Evolutionary conservation across 2,113 vertebrate species (phyloP).

Genomic region (Campylomormyrus numenius): DNA sequence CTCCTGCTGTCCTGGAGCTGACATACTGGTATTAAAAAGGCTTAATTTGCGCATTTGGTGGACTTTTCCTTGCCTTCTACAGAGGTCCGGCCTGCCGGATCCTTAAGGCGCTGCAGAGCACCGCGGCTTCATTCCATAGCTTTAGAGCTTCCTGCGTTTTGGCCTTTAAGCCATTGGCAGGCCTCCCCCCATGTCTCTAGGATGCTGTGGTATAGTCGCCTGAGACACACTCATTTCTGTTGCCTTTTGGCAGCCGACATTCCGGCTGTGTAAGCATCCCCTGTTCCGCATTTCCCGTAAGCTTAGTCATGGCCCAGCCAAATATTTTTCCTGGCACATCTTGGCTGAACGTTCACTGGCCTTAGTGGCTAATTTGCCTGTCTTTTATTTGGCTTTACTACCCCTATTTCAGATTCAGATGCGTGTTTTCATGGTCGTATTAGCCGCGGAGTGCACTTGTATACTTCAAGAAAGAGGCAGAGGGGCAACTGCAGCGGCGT

Average conservation of each 20-base stretch:
- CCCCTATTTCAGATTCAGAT: not conserved
- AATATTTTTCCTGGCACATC: conserved; percentile 5
- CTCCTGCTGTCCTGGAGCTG: not conserved
- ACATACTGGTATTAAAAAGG: not conserved
- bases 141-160: not conserved
- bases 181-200: not conserved
- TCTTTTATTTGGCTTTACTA: not conserved
- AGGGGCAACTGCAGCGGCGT: not conserved
- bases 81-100: not conserved
- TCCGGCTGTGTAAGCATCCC: not conserved
- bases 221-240: not conserved
- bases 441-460: not conserved
- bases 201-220: not conserved
- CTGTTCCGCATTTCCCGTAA: not conserved
- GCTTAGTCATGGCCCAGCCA: not conserved
- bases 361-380: not conserved
- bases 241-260: not conserved
- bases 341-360: not conserved
- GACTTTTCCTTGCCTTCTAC: not conserved
- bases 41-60: conserved; percentile 9
- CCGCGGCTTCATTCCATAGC: not conserved
- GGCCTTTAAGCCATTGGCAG: not conserved
- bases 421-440: not conserved
- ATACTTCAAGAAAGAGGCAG: not conserved
- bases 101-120: not conserved